These are phyloP conservation scores for Prionailurus bengalensis DNA, from an alignment of 2,113 vertebrate species.

Conservation along the genomic window DNA sequence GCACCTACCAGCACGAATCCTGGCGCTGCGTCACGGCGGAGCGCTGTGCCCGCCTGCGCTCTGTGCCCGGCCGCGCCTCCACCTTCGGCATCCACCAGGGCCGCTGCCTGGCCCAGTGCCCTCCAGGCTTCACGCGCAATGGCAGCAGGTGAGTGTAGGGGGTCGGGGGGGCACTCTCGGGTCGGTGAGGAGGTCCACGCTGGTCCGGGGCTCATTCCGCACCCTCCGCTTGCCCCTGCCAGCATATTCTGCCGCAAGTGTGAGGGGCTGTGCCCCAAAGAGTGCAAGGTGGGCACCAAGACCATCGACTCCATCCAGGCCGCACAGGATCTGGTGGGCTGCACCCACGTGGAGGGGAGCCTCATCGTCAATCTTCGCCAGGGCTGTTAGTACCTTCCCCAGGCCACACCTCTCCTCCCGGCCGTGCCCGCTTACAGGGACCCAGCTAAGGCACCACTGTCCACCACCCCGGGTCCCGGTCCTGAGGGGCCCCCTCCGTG, in stretches of 20 bases:
- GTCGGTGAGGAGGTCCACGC: background rate
- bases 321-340: constrained; percentile 88
- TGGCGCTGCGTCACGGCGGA: constrained; percentile 90
- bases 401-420: background rate
- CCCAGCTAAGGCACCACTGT: background rate
- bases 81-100: constrained; percentile 88
- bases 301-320: constrained; percentile 87
- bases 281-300: constrained; percentile 91
- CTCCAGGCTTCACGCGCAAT: constrained; percentile 88
- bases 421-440: background rate
- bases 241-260: constrained; percentile 92
- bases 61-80: constrained; percentile 85
- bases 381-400: constrained; percentile 87
- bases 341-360: constrained; percentile 90
- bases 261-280: constrained; percentile 90
- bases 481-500: background rate
- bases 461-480: background rate
- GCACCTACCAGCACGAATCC: constrained; percentile 89
- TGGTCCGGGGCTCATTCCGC: background rate
- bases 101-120: constrained; percentile 87
- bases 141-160: constrained; percentile 86
- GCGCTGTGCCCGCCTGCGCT: constrained; percentile 88
- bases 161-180: too few species aligned
- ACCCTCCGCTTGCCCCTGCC: background rate
- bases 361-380: constrained; percentile 91